Evolutionary conservation across 1,140 invertebrate species (phyloP).

Genomic region (Hypothenemus hampei): DNA sequence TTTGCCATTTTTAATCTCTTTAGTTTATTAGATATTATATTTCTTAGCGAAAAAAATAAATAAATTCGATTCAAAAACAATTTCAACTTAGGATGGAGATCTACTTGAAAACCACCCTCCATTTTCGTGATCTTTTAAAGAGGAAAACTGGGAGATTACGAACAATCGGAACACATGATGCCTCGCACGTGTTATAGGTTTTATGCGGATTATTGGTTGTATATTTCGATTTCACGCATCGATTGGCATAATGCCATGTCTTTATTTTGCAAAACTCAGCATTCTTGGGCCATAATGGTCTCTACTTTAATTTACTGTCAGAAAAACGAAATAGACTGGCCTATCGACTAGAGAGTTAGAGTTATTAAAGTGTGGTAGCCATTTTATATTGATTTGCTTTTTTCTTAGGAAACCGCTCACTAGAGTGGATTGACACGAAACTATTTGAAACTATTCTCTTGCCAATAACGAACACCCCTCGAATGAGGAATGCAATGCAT

Average conservation of each 20-base stretch:
- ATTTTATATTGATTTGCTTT: background rate
- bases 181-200: conserved; percentile 25
- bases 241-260: conserved; percentile 9
- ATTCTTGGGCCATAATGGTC: background rate
- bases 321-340: background rate
- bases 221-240: conserved; percentile 26
- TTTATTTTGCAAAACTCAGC: conserved; percentile 21
- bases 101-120: conserved; percentile 1
- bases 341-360: background rate
- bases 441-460: background rate
- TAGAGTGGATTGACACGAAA: background rate
- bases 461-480: background rate
- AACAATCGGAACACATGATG: conserved; percentile 14
- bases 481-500: conserved; percentile 6
- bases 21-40: too few species aligned
- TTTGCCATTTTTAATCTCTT: background rate
- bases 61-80: too few species aligned
- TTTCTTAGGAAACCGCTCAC: background rate
- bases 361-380: background rate
- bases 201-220: conserved; percentile 26
- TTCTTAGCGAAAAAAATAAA: too few species aligned
- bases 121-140: background rate
- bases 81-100: too few species aligned
- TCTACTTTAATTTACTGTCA: background rate
- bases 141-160: conserved; percentile 23